Percentiles rank a stretch among this genome's conserved stretches.
phyloP scores from a whole-genome alignment of 2,888 invertebrate genomes.

The Phrixothrix hirtus region DNA sequence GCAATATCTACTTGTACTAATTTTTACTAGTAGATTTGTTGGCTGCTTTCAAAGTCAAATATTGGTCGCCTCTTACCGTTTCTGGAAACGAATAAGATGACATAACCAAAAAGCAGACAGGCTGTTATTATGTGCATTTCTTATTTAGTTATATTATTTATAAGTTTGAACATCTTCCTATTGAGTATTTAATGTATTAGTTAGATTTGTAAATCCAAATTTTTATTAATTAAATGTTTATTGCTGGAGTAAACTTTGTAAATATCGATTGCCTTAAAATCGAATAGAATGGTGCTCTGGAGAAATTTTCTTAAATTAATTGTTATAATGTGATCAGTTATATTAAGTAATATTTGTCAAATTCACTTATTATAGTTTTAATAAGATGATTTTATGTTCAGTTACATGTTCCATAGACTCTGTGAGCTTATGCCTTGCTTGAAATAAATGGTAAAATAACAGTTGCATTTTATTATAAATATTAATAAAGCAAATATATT shows the following conservation, averaged over 20 bases:
- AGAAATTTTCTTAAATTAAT: constrained; percentile 47
- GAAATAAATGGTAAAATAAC: constrained; percentile 46
- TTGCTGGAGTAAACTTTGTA: constrained; percentile 28
- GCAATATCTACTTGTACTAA: constrained; percentile 47
- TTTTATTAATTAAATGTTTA: constrained; percentile 25
- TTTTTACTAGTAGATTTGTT: constrained; percentile 45
- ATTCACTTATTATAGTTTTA: constrained; percentile 26
- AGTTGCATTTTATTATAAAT: neutral
- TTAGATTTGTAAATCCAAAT: constrained; percentile 46
- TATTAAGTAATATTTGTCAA: constrained; percentile 45
- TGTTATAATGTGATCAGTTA: constrained; percentile 55
- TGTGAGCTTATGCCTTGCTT: constrained; percentile 55
- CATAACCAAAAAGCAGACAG: constrained; percentile 45
- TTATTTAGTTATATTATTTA: constrained; percentile 39
- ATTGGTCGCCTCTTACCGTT: constrained; percentile 52
- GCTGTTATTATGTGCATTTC: constrained; percentile 54
- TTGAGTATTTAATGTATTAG: constrained; percentile 54
- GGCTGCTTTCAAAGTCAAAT: constrained; percentile 43
- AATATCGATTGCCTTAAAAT: constrained; percentile 37
- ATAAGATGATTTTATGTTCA: constrained; percentile 33
- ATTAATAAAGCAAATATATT: neutral
- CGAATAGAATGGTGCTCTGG: constrained; percentile 56
- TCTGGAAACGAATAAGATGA: constrained; percentile 51
- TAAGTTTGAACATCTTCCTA: constrained; percentile 57
- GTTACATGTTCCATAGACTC: constrained; percentile 45